These are phyloP conservation scores for Meloe dianella DNA, from an alignment of 2,888 invertebrate species.

Conservation along the genomic window DNA sequence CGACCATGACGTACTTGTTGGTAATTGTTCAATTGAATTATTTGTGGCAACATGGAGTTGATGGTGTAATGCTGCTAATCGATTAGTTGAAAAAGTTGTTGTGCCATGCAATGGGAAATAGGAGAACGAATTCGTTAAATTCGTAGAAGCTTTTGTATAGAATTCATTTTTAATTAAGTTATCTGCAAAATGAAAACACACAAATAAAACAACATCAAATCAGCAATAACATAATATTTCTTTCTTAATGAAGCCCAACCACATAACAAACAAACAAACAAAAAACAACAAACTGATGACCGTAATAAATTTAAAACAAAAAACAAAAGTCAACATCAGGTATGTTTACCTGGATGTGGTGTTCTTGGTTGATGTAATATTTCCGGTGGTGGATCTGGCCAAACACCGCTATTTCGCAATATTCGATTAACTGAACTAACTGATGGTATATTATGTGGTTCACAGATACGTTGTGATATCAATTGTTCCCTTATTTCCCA, in stretches of 20 bases:
- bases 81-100: conserved; percentile 56
- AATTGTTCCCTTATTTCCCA: conserved; percentile 95
- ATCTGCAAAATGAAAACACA: conserved; percentile 40
- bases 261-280: not conserved
- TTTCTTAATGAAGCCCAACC: not conserved
- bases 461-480: conserved; percentile 88
- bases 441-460: conserved; percentile 88
- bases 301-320: conserved; percentile 3
- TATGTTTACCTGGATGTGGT: conserved; percentile 45
- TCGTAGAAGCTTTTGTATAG: conserved; percentile 47
- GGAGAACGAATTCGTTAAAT: conserved; percentile 39
- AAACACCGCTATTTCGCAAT: conserved; percentile 84
- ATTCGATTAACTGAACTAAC: conserved; percentile 95
- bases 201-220: conserved; percentile 10
- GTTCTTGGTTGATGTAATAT: conserved; percentile 54
- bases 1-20: conserved; percentile 61
- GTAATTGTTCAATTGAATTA: conserved; percentile 50
- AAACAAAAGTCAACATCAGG: not conserved
- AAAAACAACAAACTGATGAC: not conserved
- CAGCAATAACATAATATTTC: not conserved
- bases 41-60: conserved; percentile 59
- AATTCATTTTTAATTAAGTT: conserved; percentile 48
- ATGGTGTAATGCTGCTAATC: conserved; percentile 64
- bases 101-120: conserved; percentile 51
- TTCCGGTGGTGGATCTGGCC: conserved; percentile 67